Conservation (phyloP, 2,888 invertebrate species). For the Epinotia demarniana region DNA sequence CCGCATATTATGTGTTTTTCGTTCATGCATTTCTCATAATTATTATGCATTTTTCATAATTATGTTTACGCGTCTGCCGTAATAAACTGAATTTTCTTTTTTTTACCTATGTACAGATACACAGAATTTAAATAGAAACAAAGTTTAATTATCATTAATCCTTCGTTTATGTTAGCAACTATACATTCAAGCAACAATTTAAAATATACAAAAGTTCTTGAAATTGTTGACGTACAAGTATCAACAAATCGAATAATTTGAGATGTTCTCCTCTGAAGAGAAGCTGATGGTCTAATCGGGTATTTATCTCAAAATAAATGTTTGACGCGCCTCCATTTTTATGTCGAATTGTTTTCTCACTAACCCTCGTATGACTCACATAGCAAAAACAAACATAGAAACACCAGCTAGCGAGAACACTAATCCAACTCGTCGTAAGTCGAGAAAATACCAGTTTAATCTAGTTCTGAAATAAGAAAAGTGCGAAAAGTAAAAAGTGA, state of each 20-base stretch:
- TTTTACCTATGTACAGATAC: too few species aligned
- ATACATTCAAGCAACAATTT: too few species aligned
- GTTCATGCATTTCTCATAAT: too few species aligned
- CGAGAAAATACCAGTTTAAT: conserved; percentile 49
- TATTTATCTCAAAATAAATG: neutral
- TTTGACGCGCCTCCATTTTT: neutral
- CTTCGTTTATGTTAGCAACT: too few species aligned
- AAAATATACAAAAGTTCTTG: too few species aligned
- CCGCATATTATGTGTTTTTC: too few species aligned
- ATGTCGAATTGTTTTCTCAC: conserved; percentile 16
- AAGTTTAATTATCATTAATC: too few species aligned
- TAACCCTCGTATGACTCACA: neutral
- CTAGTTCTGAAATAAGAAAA: conserved; percentile 54
- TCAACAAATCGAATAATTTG: neutral
- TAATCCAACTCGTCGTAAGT: conserved; percentile 41
- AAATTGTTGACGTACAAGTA: neutral
- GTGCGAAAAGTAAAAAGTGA: conserved; percentile 51
- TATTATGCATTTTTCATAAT: too few species aligned
- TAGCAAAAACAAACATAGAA: conserved; percentile 23
- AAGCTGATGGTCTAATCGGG: too few species aligned
- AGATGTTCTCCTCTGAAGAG: neutral
- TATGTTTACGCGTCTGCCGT: too few species aligned
- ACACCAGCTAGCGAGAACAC: conserved; percentile 36
- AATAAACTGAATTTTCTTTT: too few species aligned
- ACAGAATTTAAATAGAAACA: too few species aligned